Percentiles rank a stretch among this genome's conserved stretches.
These are phyloP conservation scores for Antennarius maculatus DNA, from an alignment of 2,797 vertebrate genomes.

Conservation along the genomic window DNA sequence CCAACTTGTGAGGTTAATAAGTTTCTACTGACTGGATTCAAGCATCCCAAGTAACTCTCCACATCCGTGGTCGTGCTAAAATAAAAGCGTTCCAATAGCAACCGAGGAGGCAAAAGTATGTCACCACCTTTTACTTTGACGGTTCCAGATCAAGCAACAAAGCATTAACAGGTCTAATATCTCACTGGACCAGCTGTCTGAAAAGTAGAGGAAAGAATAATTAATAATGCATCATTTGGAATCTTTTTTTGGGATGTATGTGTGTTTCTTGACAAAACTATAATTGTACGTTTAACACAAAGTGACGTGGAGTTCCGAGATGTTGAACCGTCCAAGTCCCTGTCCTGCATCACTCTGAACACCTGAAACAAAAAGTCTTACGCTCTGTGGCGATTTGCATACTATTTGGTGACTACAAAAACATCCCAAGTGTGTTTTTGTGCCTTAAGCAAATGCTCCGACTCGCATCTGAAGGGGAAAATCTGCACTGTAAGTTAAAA, in stretches of 20 bases:
- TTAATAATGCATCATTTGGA: slow-evolving; percentile 31
- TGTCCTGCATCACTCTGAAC: slow-evolving; percentile 27
- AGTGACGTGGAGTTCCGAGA: neutral
- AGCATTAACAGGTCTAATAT: too few species aligned
- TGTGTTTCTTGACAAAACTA: slow-evolving; percentile 24
- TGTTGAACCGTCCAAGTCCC: slow-evolving; percentile 19
- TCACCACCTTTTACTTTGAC: too few species aligned
- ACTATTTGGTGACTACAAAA: slow-evolving; percentile 58
- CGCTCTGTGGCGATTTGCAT: slow-evolving; percentile 39
- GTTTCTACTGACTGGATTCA: neutral
- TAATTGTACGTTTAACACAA: neutral
- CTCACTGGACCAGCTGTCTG: slow-evolving; percentile 14
- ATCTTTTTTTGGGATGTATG: neutral
- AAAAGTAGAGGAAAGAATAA: slow-evolving; percentile 22
- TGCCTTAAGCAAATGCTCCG: slow-evolving; percentile 55
- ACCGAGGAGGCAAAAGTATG: neutral
- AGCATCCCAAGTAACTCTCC: neutral
- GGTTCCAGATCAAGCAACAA: too few species aligned
- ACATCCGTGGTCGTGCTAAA: too few species aligned
- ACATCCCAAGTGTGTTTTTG: slow-evolving; percentile 49
- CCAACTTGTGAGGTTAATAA: neutral
- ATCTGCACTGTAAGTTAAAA: slow-evolving; percentile 74
- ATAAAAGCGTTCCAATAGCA: too few species aligned
- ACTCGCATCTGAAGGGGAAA: slow-evolving; percentile 56
- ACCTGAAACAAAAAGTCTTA: slow-evolving; percentile 37